phyloP scores from a whole-genome alignment of 2,888 invertebrate genomes.

The Nymphalis polychloros region DNA sequence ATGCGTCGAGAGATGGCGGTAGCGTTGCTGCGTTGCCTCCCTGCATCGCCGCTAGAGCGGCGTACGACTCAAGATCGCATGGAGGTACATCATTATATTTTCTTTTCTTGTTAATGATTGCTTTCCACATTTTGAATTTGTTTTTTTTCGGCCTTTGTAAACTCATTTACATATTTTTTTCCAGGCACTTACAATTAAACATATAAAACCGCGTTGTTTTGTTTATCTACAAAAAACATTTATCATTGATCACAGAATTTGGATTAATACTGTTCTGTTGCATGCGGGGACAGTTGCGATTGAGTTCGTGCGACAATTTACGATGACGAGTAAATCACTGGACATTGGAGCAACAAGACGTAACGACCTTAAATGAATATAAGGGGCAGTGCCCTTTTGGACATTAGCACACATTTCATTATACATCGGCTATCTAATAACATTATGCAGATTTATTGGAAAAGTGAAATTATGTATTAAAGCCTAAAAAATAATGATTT shows the following conservation, averaged over 20 bases:
- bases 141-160: constrained; percentile 67
- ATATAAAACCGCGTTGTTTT: background rate
- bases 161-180: constrained; percentile 64
- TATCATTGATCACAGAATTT: background rate
- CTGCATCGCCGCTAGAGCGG: constrained; percentile 74
- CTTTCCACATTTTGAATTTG: constrained; percentile 77
- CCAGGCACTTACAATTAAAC: constrained; percentile 37
- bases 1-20: constrained; percentile 78
- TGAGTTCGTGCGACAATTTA: constrained; percentile 54
- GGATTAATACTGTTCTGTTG: constrained; percentile 26
- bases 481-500: too few relatives aligned
- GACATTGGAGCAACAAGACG: constrained; percentile 54
- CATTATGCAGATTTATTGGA: too few relatives aligned
- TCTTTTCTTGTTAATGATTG: constrained; percentile 72
- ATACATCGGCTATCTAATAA: too few relatives aligned
- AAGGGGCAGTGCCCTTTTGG: constrained; percentile 64
- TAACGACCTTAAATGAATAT: constrained; percentile 64
- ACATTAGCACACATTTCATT: constrained; percentile 35
- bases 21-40: constrained; percentile 75
- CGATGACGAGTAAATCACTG: constrained; percentile 65
- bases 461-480: too few relatives aligned
- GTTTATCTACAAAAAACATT: background rate
- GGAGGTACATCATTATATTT: constrained; percentile 72
- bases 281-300: constrained; percentile 38
- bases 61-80: constrained; percentile 72